Base-by-base conservation (phyloP, 2,113 vertebrate genomes). In the Crotalus viridis region DNA sequence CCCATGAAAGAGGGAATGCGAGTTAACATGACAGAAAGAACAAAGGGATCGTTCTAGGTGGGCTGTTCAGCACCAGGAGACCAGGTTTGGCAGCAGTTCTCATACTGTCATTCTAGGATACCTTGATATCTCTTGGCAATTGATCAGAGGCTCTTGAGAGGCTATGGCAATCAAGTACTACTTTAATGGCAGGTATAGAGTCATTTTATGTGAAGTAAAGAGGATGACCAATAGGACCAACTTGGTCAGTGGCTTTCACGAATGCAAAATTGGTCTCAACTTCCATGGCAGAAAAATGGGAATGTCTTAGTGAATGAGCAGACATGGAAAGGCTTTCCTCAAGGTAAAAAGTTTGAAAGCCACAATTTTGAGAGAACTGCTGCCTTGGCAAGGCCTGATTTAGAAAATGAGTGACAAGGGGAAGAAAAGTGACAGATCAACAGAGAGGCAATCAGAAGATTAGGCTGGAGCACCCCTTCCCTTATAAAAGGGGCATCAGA, bases 11-110 rank as follows among this genome's bases (percentile, higher is more conserved):
- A 52, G 21, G n/a, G n/a, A 24, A 64, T 24, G 39, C 54, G 81
- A 64, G 86, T 86, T 52, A 54, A 90, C 33, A 33, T 87, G 74
- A 89, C 52, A 52, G 55, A 85, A 9, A 69, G 28, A 55, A 61
- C 46, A 69, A 19, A 28, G 33, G 33, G 69, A 19, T 17, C 19
- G 17, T 26, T 74, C 39, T 26, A 55, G 21, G 22, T 46, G 69
- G 39, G 81, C 28, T 52, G 43, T 93, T 90, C 92, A 93, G 92
- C 92, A 93, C 92, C 92, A 86, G 89, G 61, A 87, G 46, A 59
- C 55, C 56, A 33, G 9, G 43, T 48, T 59, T 39, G 43, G 21
- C 28, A 89, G 39, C 33, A 12, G 88, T 85, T 86, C 89, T 85
- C 92, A 90, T 51, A 90, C 46, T 19, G 69, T 59, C 64, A 33